These are phyloP conservation scores for Scolanthus callimorphus DNA, from an alignment of 92 coral and sea anemone genomes.

Conservation along the genomic window DNA sequence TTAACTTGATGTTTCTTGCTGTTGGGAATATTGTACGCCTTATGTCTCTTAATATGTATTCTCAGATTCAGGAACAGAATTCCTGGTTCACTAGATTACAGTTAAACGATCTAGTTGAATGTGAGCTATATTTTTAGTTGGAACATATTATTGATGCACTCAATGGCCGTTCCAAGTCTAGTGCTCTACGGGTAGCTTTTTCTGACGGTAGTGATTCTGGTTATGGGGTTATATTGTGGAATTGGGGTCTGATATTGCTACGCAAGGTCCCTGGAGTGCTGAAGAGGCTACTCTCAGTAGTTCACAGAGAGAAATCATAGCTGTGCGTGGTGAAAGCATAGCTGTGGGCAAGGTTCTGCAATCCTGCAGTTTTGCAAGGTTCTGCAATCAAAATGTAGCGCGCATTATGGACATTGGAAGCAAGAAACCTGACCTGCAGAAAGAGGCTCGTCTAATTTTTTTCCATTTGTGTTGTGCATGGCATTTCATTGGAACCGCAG, in stretches of 20 bases:
- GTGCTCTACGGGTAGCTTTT: constrained; percentile 20
- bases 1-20: too few species aligned
- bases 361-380: too few species aligned
- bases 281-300: background rate
- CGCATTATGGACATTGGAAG: constrained; percentile 17
- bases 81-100: too few species aligned
- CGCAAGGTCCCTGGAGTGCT: constrained; percentile 7
- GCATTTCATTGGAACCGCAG: background rate
- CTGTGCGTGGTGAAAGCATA: too few species aligned
- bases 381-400: constrained; percentile 21
- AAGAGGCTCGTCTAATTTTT: constrained; percentile 17
- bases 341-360: constrained; percentile 5
- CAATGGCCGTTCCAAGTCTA: too few species aligned
- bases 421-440: constrained; percentile 8
- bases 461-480: constrained; percentile 10
- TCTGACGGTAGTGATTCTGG: constrained; percentile 20
- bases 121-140: too few species aligned
- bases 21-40: too few species aligned
- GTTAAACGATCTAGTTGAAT: too few species aligned
- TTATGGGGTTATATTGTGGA: constrained; percentile 32
- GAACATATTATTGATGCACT: too few species aligned
- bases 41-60: too few species aligned
- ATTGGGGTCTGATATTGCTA: constrained; percentile 13
- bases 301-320: background rate
- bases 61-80: too few species aligned